These are phyloP conservation scores for Heliconius charithonia DNA, from an alignment of 2,888 invertebrate species.

Conservation along the genomic window DNA sequence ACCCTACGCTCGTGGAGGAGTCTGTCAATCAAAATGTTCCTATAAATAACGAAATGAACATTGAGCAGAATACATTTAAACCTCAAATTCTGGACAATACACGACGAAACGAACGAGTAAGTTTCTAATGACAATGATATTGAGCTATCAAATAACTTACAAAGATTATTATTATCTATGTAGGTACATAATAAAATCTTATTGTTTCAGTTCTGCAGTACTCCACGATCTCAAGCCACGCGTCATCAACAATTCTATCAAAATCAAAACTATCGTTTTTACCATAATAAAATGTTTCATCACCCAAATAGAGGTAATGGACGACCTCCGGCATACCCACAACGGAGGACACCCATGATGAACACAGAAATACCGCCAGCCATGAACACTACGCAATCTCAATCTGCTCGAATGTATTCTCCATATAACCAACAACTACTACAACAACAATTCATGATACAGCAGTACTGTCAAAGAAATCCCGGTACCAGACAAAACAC, in stretches of 20 bases:
- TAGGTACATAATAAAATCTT: not conserved
- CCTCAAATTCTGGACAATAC: not conserved
- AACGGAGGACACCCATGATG: not conserved
- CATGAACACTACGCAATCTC: not conserved
- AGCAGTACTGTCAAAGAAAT: not conserved
- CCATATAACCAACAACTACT: not conserved
- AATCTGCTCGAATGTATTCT: not conserved
- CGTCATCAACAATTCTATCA: not conserved
- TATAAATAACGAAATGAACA: not conserved
- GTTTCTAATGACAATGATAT: not conserved
- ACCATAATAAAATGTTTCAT: not conserved
- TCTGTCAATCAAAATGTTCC: not conserved
- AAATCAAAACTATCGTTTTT: not conserved
- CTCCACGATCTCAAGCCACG: not conserved
- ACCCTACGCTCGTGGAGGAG: not conserved
- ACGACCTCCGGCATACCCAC: not conserved
- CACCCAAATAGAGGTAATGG: not conserved
- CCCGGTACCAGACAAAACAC: not conserved
- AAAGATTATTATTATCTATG: not conserved
- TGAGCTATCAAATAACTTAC: not conserved
- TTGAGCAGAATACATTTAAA: not conserved
- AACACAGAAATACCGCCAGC: not conserved
- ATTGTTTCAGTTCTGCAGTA: not conserved
- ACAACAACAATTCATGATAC: not conserved
- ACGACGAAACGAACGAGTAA: conserved; percentile 17